Conservation (phyloP, 2,888 invertebrate genomes). For the Dryomyza anilis region DNA sequence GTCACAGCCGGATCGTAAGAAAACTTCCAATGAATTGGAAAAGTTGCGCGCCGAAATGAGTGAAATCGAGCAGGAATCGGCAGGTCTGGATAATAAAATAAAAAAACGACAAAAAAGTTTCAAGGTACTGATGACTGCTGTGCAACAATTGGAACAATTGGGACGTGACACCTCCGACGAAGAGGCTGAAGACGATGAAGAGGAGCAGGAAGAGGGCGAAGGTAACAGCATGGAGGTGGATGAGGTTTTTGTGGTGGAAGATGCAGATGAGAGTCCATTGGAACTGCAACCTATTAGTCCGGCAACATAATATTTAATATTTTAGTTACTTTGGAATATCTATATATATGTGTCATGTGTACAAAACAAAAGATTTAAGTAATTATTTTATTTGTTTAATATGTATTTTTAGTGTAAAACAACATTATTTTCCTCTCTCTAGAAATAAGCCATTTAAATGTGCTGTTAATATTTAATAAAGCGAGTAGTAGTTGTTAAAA, state of each 20-base stretch:
- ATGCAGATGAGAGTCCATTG: constrained; percentile 41
- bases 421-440: too few species aligned
- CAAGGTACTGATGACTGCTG: constrained; percentile 84
- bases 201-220: constrained; percentile 33
- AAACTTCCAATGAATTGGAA: constrained; percentile 72
- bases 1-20: constrained; percentile 85
- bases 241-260: constrained; percentile 2
- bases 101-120: constrained; percentile 86
- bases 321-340: too few species aligned
- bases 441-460: too few species aligned
- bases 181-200: constrained; percentile 60
- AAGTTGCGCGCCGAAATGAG: constrained; percentile 75
- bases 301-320: constrained; percentile 21
- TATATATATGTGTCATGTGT: neutral
- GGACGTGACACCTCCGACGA: constrained; percentile 72
- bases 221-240: constrained; percentile 20
- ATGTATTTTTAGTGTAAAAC: too few species aligned
- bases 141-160: constrained; percentile 80
- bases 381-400: too few species aligned
- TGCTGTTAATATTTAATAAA: too few species aligned
- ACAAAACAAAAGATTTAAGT: neutral
- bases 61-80: constrained; percentile 71
- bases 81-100: constrained; percentile 75
- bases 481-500: too few species aligned
- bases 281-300: constrained; percentile 35